Conservation (phyloP, 2,888 invertebrate genomes). For the Xylophagus ater region DNA sequence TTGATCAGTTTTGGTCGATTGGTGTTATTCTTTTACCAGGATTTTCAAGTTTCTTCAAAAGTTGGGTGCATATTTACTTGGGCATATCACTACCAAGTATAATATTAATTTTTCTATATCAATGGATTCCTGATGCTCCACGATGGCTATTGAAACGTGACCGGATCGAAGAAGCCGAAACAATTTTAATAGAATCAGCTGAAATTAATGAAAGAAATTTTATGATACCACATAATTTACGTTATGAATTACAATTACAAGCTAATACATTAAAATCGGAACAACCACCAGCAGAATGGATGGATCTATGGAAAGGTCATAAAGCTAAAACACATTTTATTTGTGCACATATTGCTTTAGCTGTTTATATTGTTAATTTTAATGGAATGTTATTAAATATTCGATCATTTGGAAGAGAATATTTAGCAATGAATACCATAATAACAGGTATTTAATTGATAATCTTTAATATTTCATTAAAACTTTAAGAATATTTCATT, state of each 20-base stretch:
- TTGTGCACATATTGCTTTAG: slow-evolving; percentile 34
- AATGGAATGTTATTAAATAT: slow-evolving; percentile 41
- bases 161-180: slow-evolving; percentile 30
- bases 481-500: not conserved
- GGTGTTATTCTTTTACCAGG: slow-evolving; percentile 39
- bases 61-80: slow-evolving; percentile 39
- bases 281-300: slow-evolving; percentile 29
- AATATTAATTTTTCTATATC: slow-evolving; percentile 32
- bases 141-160: slow-evolving; percentile 37
- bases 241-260: slow-evolving; percentile 27
- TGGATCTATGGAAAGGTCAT: slow-evolving; percentile 31
- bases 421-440: slow-evolving; percentile 36
- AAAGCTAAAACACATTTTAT: slow-evolving; percentile 32
- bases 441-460: slow-evolving; percentile 33
- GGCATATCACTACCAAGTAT: slow-evolving; percentile 40
- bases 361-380: slow-evolving; percentile 36
- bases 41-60: slow-evolving; percentile 33
- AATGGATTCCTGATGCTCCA: slow-evolving; percentile 41
- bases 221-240: slow-evolving; percentile 32
- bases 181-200: slow-evolving; percentile 32
- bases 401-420: slow-evolving; percentile 37
- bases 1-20: slow-evolving; percentile 41
- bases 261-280: slow-evolving; percentile 26
- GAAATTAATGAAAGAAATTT: slow-evolving; percentile 33
- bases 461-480: slow-evolving; percentile 6